Base-by-base conservation (phyloP, 2,888 invertebrate genomes). In the Schizotus pectinicornis region DNA sequence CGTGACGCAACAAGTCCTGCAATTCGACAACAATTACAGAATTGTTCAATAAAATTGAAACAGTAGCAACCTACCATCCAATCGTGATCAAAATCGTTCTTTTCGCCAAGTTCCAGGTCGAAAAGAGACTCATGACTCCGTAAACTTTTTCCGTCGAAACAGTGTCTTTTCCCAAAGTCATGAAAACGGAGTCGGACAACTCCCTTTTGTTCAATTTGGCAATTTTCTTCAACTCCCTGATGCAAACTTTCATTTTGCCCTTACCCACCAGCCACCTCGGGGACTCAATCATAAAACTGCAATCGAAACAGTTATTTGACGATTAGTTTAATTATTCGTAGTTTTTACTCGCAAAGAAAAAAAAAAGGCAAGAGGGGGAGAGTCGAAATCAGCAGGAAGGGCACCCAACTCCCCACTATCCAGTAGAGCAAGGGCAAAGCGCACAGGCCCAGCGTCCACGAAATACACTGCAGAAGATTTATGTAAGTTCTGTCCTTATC, bases 211-310 rank as follows among this genome's bases (percentile, higher is more conserved):
- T 88, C 14, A 75, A 72, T 74, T 78, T 80, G 11, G 85, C 85
- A 57, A 88, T 86, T 65, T 77, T 77, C 69, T 82, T 80, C 54
- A 88, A 75, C 69, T 81, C 78, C 41, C 75, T 75, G 39, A 84
- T 67, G 62, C 85, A 84, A 59, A 79, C 76, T 65, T 78, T 75
- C 38, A 80, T 78, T 61, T 81, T 81, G 36, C 82, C 82, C 69
- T 81, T 81, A 61, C 82, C 81, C 74, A 83, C 84, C 64, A 86
- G 79, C 87, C 87, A 87, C 59, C 86, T 81, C 2, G 87, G 87
- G 39, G 87, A 87, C 79, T 87, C 87, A 60, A 86, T 83, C 70
- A 86, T 79, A 67, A 81, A 82, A 76, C 86, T 87, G 67, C 5
- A 62, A 68, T n/a, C n/a, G n/a, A 59, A 59, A 50, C 34, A 46